These are phyloP conservation scores for Champsocephalus gunnari DNA, from an alignment of 2,797 vertebrate genomes.

Conservation along the genomic window DNA sequence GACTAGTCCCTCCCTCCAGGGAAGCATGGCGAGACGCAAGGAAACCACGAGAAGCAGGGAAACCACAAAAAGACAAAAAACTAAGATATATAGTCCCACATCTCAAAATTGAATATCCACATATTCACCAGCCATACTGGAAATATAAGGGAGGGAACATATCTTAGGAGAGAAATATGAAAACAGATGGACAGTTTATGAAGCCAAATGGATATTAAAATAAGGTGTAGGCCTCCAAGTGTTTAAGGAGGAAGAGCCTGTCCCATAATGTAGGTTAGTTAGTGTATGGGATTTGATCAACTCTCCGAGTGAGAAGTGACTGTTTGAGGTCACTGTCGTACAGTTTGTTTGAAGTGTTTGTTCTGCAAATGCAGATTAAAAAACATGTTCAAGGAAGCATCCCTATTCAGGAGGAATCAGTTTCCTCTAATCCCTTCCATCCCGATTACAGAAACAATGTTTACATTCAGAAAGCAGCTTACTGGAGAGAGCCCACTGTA, in stretches of 20 bases:
- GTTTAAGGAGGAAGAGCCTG: not conserved
- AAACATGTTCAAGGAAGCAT: not conserved
- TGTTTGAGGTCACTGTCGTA: not conserved
- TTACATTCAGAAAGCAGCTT: not conserved
- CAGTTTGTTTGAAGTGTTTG: no score
- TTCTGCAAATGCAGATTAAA: not conserved
- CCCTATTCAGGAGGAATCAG: not conserved
- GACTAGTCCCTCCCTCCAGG: no score
- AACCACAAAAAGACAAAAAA: no score
- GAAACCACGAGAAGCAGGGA: no score
- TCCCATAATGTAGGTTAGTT: not conserved
- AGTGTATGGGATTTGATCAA: not conserved
- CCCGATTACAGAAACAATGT: conserved; percentile 16
- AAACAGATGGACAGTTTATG: no score
- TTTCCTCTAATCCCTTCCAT: conserved; percentile 15
- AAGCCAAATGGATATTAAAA: not conserved
- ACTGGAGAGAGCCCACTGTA: conserved; percentile 6
- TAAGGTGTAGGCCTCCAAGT: not conserved
- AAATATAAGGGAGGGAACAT: no score
- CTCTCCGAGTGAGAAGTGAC: not conserved
- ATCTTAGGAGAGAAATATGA: no score
- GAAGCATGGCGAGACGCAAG: no score
- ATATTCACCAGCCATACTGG: no score
- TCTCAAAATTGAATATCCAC: no score
- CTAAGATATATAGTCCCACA: no score